These are phyloP conservation scores for Plusia festucae DNA, from an alignment of 2,888 invertebrate genomes.

Conservation along the genomic window DNA sequence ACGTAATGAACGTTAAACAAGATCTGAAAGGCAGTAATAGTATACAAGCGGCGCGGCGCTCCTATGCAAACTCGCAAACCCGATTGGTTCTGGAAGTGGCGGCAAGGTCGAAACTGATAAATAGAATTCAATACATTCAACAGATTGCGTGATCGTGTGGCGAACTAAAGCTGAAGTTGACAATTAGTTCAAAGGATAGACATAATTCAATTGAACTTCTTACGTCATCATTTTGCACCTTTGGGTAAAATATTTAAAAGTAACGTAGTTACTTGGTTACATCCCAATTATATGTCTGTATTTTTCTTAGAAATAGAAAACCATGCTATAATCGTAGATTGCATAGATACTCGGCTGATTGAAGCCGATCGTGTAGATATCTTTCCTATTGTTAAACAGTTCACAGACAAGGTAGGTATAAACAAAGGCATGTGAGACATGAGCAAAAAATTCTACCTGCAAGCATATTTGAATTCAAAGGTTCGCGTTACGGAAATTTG, in stretches of 20 bases:
- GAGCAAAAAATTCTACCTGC: slow-evolving; percentile 76
- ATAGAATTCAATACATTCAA: slow-evolving; percentile 74
- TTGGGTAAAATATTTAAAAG: slow-evolving; percentile 30
- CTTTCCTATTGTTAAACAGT: slow-evolving; percentile 64
- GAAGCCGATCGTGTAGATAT: slow-evolving; percentile 54
- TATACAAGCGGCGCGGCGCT: slow-evolving; percentile 70
- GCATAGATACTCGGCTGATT: slow-evolving; percentile 57
- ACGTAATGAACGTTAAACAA: slow-evolving; percentile 48
- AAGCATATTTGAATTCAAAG: slow-evolving; percentile 60
- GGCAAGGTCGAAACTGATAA: slow-evolving; percentile 81
- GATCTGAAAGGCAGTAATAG: slow-evolving; percentile 50
- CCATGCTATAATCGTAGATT: slow-evolving; percentile 40
- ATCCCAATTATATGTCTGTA: slow-evolving; percentile 41
- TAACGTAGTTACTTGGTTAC: slow-evolving; percentile 46
- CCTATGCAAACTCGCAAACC: slow-evolving; percentile 69
- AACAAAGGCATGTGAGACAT: slow-evolving; percentile 71
- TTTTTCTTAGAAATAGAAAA: slow-evolving; percentile 49
- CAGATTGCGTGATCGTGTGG: slow-evolving; percentile 67
- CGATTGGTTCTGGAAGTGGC: slow-evolving; percentile 78
- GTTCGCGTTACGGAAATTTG: slow-evolving; percentile 56
- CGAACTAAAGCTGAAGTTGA: slow-evolving; percentile 65
- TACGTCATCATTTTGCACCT: slow-evolving; percentile 55
- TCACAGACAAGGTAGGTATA: slow-evolving; percentile 66
- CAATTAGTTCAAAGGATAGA: slow-evolving; percentile 70
- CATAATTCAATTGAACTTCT: slow-evolving; percentile 58